phyloP scores from a whole-genome alignment of 1,140 invertebrate genomes.

The Musca vetustissima region DNA sequence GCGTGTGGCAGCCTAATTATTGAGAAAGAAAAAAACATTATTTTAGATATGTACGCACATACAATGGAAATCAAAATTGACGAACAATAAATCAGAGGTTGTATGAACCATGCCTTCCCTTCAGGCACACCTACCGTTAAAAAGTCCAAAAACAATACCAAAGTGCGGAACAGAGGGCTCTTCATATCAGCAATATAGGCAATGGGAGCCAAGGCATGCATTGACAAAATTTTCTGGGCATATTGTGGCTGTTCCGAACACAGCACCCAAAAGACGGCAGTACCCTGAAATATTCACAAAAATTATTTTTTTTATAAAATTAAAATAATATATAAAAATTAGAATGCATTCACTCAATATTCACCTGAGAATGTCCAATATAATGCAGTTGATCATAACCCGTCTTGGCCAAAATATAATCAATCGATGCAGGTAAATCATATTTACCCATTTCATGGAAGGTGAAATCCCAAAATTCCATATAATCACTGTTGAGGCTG shows the following conservation, averaged over 20 bases:
- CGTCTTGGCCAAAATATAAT: slow-evolving; percentile 68
- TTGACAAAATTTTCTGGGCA: slow-evolving; percentile 65
- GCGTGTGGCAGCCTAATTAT: slow-evolving; percentile 53
- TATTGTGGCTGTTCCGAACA: slow-evolving; percentile 65
- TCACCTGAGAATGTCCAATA: slow-evolving; percentile 64
- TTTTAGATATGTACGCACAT: not conserved
- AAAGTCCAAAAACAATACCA: slow-evolving; percentile 46
- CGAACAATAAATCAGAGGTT: no score
- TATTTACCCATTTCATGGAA: slow-evolving; percentile 78
- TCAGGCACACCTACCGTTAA: slow-evolving; percentile 39
- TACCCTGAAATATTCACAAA: slow-evolving; percentile 64
- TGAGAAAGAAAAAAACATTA: not conserved
- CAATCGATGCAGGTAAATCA: slow-evolving; percentile 76
- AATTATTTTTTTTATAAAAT: not conserved
- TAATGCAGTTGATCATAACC: slow-evolving; percentile 65
- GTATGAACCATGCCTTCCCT: not conserved
- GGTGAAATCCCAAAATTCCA: slow-evolving; percentile 75
- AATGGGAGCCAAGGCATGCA: slow-evolving; percentile 70
- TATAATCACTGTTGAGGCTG: slow-evolving; percentile 60
- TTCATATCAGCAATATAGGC: slow-evolving; percentile 63
- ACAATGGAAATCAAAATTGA: no score
- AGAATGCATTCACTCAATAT: not conserved
- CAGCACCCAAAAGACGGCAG: slow-evolving; percentile 66
- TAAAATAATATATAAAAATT: not conserved
- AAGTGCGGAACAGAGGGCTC: slow-evolving; percentile 57